Conservation (phyloP, 2,888 invertebrate genomes). For the Stenotaenia linearis region DNA sequence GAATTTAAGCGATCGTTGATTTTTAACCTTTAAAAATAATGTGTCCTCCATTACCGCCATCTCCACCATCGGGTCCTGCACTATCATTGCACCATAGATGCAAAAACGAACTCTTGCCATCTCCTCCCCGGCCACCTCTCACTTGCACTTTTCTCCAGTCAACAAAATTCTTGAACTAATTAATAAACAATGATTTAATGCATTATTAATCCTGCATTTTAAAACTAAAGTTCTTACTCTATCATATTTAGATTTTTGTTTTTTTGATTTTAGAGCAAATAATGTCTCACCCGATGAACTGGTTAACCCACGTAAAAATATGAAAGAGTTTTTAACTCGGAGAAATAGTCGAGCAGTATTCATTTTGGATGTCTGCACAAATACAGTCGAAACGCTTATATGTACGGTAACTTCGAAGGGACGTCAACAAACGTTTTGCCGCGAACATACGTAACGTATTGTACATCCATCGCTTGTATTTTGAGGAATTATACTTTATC, state of each 20-base stretch:
- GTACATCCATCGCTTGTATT: too few species aligned
- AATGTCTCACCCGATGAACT: not conserved
- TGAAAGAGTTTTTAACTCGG: not conserved
- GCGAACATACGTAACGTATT: too few species aligned
- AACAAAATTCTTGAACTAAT: conserved; percentile 50
- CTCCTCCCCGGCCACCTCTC: conserved; percentile 82
- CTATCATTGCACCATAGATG: conserved; percentile 73
- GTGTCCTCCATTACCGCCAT: conserved; percentile 94
- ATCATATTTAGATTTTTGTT: not conserved
- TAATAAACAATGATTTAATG: not conserved
- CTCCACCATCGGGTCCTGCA: conserved; percentile 93
- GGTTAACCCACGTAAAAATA: not conserved
- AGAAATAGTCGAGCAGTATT: not conserved
- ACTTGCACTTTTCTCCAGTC: conserved; percentile 64
- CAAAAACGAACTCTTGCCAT: conserved; percentile 84
- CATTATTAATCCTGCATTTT: not conserved
- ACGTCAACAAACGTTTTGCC: too few species aligned
- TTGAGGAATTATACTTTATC: too few species aligned
- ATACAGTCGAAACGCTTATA: too few species aligned
- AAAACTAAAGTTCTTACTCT: not conserved
- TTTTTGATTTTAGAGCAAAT: not conserved
- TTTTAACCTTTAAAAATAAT: conserved; percentile 68
- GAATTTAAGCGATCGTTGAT: not conserved
- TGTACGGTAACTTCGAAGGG: too few species aligned
- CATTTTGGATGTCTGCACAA: too few species aligned